Evolutionary conservation across 2,113 vertebrate genomes (phyloP), one percentile per base, ranked within the genome.

Genomic region (Trichomycterus rosablanca): DNA sequence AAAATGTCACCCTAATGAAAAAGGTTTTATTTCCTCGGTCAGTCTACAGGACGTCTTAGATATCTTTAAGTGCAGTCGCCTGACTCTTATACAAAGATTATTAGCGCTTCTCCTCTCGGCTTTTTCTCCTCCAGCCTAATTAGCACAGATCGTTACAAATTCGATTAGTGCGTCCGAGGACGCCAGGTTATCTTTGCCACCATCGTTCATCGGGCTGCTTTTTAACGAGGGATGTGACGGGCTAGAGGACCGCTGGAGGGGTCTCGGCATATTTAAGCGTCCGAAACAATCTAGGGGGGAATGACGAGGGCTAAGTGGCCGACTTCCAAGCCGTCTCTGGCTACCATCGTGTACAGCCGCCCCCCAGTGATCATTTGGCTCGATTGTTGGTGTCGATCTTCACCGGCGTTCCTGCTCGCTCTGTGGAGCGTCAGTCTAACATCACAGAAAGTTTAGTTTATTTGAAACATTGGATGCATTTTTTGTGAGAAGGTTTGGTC

Each of bases 281-380:
- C 42, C 39, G 19, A 61, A 18, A 34, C 14, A 24, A 9, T 5
- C 34, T 52, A 57, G 59, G 63, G n/a, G 51, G 16, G 28, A 58
- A 57, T 28, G 20, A 45, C 14, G 37, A 46, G 24, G 24, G 55
- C 42, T 63, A 28, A 42, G 37, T 34, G 55, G 49, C 32, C 11
- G 43, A 43, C 11, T 45, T 48, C 68, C 62, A 70, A 70, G 56
- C 40, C 12, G 45, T 44, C 57, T 61, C 68, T 51, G 43, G 44
- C 63, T 66, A 51, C 44, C 63, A 61, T 28, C 35, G 12, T 50
- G 43, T 28, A 23, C 34, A 34, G 32, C 34, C 28, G 20, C 39
- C 6, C 56, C 15, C 60, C 15, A 12, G 20, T 61, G 55, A 56
- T 66, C 63, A 66, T 66, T 71, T 66, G 26, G 28, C 22, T 24